phyloP scores from a whole-genome alignment of 37 sponge, comb jelly and placozoan genomes.

The Cladorhizidae sp. region DNA sequence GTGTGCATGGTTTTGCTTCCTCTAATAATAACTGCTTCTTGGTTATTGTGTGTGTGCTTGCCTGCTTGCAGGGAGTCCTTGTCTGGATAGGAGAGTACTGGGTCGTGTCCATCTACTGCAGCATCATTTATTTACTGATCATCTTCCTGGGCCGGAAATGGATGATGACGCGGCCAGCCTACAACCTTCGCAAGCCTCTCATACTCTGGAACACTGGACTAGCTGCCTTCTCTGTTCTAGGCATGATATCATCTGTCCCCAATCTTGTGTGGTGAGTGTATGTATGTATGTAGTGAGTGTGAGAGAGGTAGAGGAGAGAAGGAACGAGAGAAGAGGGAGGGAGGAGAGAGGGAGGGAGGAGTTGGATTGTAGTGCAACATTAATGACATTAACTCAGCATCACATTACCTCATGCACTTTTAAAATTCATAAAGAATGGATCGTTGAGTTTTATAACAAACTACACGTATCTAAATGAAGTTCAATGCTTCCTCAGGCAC shows the following conservation, averaged over 20 bases:
- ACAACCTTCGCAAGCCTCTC: slow-evolving; percentile 47
- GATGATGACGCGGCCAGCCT: slow-evolving; percentile 68
- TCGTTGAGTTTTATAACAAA: too few relatives aligned
- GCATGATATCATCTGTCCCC: slow-evolving; percentile 26
- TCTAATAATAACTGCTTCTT: too few relatives aligned
- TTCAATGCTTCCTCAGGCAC: too few relatives aligned
- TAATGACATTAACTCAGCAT: too few relatives aligned
- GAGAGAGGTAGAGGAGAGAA: too few relatives aligned
- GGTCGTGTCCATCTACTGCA: slow-evolving; percentile 26
- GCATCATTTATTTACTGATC: slow-evolving; percentile 53
- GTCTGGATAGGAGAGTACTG: slow-evolving; percentile 18
- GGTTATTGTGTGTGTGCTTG: neutral
- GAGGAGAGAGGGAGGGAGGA: too few relatives aligned
- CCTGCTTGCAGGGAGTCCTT: neutral
- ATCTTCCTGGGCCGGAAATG: slow-evolving; percentile 43
- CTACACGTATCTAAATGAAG: too few relatives aligned
- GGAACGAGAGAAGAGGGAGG: too few relatives aligned
- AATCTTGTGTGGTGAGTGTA: neutral
- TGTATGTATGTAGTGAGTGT: neutral
- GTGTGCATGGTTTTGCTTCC: too few relatives aligned
- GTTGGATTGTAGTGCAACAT: too few relatives aligned
- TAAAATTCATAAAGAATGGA: too few relatives aligned
- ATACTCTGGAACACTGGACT: slow-evolving; percentile 75
- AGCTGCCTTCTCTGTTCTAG: slow-evolving; percentile 74
- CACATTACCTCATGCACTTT: too few relatives aligned